These are phyloP conservation scores for Chelonoidis abingdonii DNA, from an alignment of 2,113 vertebrate species.

Conservation along the genomic window DNA sequence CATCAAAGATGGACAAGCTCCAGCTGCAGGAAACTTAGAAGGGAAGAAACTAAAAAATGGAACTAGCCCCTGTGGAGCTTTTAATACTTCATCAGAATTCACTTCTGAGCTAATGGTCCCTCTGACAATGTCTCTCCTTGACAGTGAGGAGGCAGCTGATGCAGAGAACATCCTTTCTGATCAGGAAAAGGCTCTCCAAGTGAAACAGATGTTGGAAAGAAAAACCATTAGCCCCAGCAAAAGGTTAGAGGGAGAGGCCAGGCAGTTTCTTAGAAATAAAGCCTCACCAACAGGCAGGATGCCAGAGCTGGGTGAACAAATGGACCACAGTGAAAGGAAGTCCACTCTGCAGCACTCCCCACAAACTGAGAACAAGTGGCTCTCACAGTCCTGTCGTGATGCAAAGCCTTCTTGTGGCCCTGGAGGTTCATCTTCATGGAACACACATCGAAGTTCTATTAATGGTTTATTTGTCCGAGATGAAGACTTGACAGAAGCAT, in stretches of 20 bases:
- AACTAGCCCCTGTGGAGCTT: slow-evolving; percentile 25
- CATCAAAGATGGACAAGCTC: neutral
- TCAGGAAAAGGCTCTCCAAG: rapidly evolving
- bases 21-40: neutral
- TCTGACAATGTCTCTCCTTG: slow-evolving; percentile 68
- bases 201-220: neutral
- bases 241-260: neutral
- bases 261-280: slow-evolving; percentile 12
- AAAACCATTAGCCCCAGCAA: neutral
- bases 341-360: neutral
- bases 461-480: neutral
- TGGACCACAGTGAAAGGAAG: neutral
- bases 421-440: neutral
- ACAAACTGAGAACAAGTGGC: neutral
- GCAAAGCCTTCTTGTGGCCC: slow-evolving; percentile 7
- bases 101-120: slow-evolving; percentile 64
- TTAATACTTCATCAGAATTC: slow-evolving; percentile 26
- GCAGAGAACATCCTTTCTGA: neutral
- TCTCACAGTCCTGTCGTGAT: neutral
- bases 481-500: neutral
- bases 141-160: slow-evolving; percentile 23
- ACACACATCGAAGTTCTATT: neutral
- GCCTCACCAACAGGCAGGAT: slow-evolving; percentile 21
- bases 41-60: neutral
- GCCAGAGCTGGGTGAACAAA: slow-evolving; percentile 26